phyloP scores from a whole-genome alignment of 2,888 invertebrate genomes.

The Fragum sueziense region DNA sequence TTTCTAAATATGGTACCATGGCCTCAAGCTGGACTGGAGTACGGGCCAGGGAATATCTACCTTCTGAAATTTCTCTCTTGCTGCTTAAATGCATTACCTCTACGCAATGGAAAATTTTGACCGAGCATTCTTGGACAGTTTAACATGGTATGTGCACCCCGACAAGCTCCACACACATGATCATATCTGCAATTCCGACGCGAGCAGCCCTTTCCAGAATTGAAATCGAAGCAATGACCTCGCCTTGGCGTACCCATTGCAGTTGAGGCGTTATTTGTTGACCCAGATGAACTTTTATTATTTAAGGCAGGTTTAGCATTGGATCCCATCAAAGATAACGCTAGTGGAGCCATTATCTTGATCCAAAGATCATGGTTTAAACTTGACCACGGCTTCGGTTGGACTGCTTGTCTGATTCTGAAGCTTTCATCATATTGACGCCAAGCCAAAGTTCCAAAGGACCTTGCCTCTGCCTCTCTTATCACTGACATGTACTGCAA shows the following conservation, averaged over 20 bases:
- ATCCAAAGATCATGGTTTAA: slow-evolving; percentile 16
- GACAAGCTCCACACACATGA: slow-evolving; percentile 2
- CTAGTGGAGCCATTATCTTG: neutral
- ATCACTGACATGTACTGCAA: neutral
- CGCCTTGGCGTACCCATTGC: neutral
- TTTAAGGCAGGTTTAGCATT: neutral
- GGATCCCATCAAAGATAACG: neutral
- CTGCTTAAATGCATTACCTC: neutral
- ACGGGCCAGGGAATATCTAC: neutral
- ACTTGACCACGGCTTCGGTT: neutral
- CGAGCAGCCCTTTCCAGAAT: neutral
- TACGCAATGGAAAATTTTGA: neutral
- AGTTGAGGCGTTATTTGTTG: neutral
- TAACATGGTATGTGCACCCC: neutral
- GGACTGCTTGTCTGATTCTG: neutral
- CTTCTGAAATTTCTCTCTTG: neutral
- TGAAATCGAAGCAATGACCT: neutral
- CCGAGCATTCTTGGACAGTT: neutral
- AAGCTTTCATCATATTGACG: neutral
- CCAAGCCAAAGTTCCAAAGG: neutral
- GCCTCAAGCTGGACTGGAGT: neutral
- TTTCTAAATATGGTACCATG: neutral
- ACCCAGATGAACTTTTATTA: neutral
- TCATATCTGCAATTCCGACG: neutral
- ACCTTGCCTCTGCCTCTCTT: neutral